phyloP scores from a whole-genome alignment of 2,113 vertebrate genomes.

The Amphiprion percula region DNA sequence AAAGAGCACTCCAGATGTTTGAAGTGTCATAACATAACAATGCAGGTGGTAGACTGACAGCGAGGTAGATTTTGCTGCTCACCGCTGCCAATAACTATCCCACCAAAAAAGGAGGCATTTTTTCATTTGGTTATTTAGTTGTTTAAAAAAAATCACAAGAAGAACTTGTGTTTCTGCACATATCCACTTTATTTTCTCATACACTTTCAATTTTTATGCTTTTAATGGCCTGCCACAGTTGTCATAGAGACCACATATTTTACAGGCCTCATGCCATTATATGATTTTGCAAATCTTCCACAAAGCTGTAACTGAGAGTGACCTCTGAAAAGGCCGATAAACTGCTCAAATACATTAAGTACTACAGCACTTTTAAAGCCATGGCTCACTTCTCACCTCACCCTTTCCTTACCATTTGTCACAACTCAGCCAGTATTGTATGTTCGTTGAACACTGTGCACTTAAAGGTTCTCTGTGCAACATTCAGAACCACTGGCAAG shows the following conservation, averaged over 20 bases:
- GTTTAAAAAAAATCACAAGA: slow-evolving; percentile 8
- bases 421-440: not conserved
- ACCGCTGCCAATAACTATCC: slow-evolving; percentile 36
- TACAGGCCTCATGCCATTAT: slow-evolving; percentile 14
- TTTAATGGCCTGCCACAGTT: slow-evolving; percentile 1
- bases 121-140: slow-evolving; percentile 9
- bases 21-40: slow-evolving; percentile 72
- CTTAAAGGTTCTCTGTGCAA: too few relatives aligned
- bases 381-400: slow-evolving; percentile 32
- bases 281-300: slow-evolving; percentile 21
- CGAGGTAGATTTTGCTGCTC: slow-evolving; percentile 32
- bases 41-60: slow-evolving; percentile 72
- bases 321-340: slow-evolving; percentile 15
- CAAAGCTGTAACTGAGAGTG: slow-evolving; percentile 19
- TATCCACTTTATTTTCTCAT: slow-evolving; percentile 28
- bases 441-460: not conserved
- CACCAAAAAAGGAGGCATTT: not conserved
- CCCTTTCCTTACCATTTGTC: slow-evolving; percentile 9
- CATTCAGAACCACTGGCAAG: too few relatives aligned
- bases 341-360: slow-evolving; percentile 3
- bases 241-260: slow-evolving; percentile 27
- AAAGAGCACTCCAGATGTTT: slow-evolving; percentile 77
- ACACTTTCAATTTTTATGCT: slow-evolving; percentile 13
- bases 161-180: not conserved
- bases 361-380: slow-evolving; percentile 17